Base-by-base conservation (phyloP, 1,140 invertebrate genomes). In the Drosophila mojavensis region DNA sequence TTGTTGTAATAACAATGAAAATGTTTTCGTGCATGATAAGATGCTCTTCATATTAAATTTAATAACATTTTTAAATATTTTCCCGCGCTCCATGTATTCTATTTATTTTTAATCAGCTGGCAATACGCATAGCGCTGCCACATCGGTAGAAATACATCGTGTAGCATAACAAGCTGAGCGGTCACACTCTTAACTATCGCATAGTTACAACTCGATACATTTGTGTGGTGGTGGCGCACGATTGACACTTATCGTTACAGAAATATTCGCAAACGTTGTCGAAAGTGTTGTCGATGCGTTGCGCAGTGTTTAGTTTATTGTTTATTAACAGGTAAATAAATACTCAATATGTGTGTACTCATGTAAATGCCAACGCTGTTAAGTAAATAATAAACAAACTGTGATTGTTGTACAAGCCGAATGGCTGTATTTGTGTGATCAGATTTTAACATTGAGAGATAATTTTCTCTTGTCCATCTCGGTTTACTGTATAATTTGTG, bases 401-500 rank as follows among this genome's bases (percentile, higher is more conserved):
- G 43, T 33, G 43, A 13, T 1, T 60, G 15, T 3, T 17, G 15
- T 30, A 5, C 0, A 17, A n/a, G 36, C 17, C 11, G 20, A 24
- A 39, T 26, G 41, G 53, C 24, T 5, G 9, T 20, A 45, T 53
- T 62, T 13, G 36, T 48, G 30, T 51, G 54, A 59, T 3, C 55
- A 60, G 5, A 59, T 3, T 26, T 2, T 17, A 26, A 15, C 28
- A 24, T 28, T 41, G 68, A 60, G 24, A 43, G 47, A n/a, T 36
- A 36, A 43, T 65, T 69, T 63, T 70, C 33, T 51, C 15, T 71
- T 51, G 51, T 53, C 24, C 39, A 55, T 50, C 76, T 86, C 47
- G 36, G 66, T 64, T 77, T 53, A 56, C 26, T 41, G 69, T 88
- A 70, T 83, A 83, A 69, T 65, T 80, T 89, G 81, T 88, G 84